Base-by-base conservation (phyloP, 2,113 vertebrate species). In the Macheiramphus alcinus region DNA sequence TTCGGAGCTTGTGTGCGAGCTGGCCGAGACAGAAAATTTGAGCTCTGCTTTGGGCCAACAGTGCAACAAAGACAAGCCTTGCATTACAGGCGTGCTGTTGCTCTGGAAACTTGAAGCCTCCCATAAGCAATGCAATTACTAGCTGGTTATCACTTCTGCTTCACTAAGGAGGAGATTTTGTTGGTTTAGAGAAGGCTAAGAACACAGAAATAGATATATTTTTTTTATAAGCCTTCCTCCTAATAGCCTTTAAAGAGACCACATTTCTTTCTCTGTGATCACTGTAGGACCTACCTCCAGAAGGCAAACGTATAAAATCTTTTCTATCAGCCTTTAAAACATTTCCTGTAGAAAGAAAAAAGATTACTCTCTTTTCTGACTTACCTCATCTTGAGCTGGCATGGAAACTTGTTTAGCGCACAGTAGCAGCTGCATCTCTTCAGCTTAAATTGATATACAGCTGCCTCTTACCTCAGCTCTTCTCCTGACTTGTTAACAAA, bases 21-120 rank as follows among this genome's bases (percentile, higher is more conserved):
- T 87, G 73, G 40, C 31, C 1, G 21, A 94, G 91, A 42, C 72
- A 93, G 84, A 96, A 85, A 52, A 82, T 76, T 75, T 59, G 78
- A 96, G 84, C 90, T 93, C 68, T 88, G 86, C 48, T 79, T 89
- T 85, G 85, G 85, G 95, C 93, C 75, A 93, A 16, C 40, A 88
- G 81, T 36, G 53, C 85, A 92, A 88, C 90, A 96, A 90, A 96
- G 90, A 85, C 93, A 63, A 95, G 67, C 79, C 88, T 91, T 90
- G 71, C 75, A 3, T 90, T 85, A 68, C 48, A 73, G 62, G 53
- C 82, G 0, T 92, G 93, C 74, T 80, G 93, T 93, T 91, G 85
- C 93, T 96, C 81, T 52, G 88, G 96, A 96, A 96, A 95, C 96
- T 88, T 82, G 78, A 88, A 93, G 87, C 62, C 78, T 95, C 68